A percentile compares a stretch with the other conserved stretches of the same genome.
These are phyloP conservation scores for Antheraea pernyi DNA, from an alignment of 1,140 invertebrate genomes.

Conservation along the genomic window DNA sequence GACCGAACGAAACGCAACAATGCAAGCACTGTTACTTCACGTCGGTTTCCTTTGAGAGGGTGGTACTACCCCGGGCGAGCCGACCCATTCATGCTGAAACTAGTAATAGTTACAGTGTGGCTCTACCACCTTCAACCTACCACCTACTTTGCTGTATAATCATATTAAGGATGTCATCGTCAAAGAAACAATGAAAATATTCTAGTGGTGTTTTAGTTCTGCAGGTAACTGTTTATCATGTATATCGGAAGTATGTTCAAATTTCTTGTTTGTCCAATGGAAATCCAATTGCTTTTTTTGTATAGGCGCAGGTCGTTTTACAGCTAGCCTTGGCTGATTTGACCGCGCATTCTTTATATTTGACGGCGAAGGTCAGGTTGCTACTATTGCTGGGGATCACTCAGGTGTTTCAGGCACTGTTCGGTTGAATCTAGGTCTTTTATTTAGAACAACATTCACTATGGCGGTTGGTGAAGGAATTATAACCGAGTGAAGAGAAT, in stretches of 20 bases:
- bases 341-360: slow-evolving; percentile 26
- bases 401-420: slow-evolving; percentile 29
- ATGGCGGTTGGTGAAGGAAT: slow-evolving; percentile 23
- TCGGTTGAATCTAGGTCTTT: slow-evolving; percentile 29
- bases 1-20: too few species aligned
- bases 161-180: slow-evolving; percentile 18
- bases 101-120: too few species aligned
- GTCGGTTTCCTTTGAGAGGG: too few species aligned
- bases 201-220: slow-evolving; percentile 29
- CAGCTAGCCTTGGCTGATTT: slow-evolving; percentile 29
- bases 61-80: too few species aligned
- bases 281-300: slow-evolving; percentile 14
- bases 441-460: slow-evolving; percentile 23
- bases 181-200: slow-evolving; percentile 18
- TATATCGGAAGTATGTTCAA: slow-evolving; percentile 30
- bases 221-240: slow-evolving; percentile 29
- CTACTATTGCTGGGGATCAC: slow-evolving; percentile 15
- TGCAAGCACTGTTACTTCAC: too few species aligned
- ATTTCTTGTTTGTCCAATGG: slow-evolving; percentile 17
- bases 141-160: slow-evolving; percentile 17
- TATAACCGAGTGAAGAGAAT: slow-evolving; percentile 24
- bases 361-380: slow-evolving; percentile 13
- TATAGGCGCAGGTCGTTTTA: slow-evolving; percentile 20
- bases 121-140: too few species aligned
- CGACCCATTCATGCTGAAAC: too few species aligned